Percentiles rank a stretch among this genome's conserved stretches.
Evolutionary conservation across 1,140 invertebrate genomes (phyloP).

Genomic region (Meloidogyne hapla): DNA sequence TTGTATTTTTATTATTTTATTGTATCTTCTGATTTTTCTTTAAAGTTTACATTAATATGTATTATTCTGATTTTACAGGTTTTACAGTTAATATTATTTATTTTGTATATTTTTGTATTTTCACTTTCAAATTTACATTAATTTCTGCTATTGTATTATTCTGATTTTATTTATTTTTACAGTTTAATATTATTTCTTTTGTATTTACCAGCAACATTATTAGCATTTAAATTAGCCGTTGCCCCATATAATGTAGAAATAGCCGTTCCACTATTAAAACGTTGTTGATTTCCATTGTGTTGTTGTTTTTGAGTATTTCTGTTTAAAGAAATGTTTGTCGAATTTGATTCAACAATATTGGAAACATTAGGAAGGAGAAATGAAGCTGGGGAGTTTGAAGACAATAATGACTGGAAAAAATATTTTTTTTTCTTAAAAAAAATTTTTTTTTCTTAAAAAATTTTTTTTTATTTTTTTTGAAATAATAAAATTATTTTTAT

Average conservation of each 20-base stretch:
- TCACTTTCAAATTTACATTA: too few species aligned
- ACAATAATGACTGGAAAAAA: neutral
- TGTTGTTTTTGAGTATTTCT: conserved; percentile 3
- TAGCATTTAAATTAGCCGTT: neutral
- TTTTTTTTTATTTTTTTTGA: too few species aligned
- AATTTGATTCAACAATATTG: neutral
- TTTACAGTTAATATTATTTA: too few species aligned
- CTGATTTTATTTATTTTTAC: neutral
- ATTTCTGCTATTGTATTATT: too few species aligned
- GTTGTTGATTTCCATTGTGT: neutral
- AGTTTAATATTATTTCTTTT: too few species aligned
- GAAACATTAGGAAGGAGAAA: neutral
- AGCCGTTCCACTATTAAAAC: neutral
- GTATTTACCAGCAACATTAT: neutral
- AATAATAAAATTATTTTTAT: too few species aligned
- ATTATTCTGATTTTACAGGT: too few species aligned
- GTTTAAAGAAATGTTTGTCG: neutral
- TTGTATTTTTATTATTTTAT: too few species aligned
- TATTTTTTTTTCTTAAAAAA: neutral
- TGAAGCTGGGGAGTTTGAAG: neutral
- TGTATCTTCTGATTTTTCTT: too few species aligned
- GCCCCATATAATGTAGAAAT: neutral
- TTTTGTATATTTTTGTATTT: too few species aligned
- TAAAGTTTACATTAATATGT: too few species aligned
- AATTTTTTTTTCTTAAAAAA: neutral